Conservation (phyloP, 2,888 invertebrate species). For the Ennomos fuscantarius region DNA sequence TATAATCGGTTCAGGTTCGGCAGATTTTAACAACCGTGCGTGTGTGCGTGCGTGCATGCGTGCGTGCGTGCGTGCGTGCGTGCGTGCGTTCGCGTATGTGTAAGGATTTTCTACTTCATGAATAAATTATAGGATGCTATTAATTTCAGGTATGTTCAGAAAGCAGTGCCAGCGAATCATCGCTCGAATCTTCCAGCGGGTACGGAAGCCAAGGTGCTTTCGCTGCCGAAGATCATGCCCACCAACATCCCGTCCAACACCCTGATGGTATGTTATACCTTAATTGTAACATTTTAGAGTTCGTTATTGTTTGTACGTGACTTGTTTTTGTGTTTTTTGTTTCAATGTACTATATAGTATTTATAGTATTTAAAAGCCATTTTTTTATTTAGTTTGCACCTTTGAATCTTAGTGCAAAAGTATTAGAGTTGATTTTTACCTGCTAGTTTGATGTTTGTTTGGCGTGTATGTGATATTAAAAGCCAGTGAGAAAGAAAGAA, state of each 20-base stretch:
- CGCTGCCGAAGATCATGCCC: conserved; percentile 83
- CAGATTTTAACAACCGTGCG: no score
- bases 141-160: conserved; percentile 76
- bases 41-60: no score
- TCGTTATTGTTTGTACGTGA: conserved; percentile 24
- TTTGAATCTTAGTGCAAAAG: no score
- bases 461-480: no score
- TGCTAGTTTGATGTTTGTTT: neutral
- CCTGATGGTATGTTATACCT: conserved; percentile 70
- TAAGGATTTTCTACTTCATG: neutral
- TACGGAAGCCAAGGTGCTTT: conserved; percentile 91
- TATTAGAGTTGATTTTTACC: conserved; percentile 1
- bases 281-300: conserved; percentile 17
- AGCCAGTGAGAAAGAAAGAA: no score
- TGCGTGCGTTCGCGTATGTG: no score
- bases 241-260: conserved; percentile 69
- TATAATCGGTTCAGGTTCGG: no score
- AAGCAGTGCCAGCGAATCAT: conserved; percentile 90
- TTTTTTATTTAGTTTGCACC: no score
- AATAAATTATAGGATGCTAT: neutral
- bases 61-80: no score
- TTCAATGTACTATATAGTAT: neutral
- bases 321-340: conserved; percentile 13
- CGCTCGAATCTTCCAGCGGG: conserved; percentile 90
- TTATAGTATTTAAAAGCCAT: no score